A percentile compares a stretch with the other conserved stretches of the same genome.
Conservation (phyloP, 1,140 invertebrate species). For the Plutomurus gul region DNA sequence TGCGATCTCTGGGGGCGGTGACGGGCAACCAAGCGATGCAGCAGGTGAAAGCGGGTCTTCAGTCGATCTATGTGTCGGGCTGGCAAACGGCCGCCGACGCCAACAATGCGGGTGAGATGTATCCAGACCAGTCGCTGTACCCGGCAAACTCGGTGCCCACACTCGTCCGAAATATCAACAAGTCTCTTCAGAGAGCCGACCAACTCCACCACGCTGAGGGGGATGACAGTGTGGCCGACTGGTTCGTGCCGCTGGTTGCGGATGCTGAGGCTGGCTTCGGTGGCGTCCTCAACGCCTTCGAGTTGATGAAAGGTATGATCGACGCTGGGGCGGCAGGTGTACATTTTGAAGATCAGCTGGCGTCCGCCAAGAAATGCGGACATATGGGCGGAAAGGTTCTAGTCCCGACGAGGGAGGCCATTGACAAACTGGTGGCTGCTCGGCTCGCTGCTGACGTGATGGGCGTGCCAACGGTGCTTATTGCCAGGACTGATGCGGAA, state of each 20-base stretch:
- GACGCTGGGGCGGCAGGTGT: constrained; percentile 59
- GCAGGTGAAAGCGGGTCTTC: constrained; percentile 58
- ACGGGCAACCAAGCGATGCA: constrained; percentile 59
- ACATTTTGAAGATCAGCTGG: constrained; percentile 59
- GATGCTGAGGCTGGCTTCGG: constrained; percentile 60
- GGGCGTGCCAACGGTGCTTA: constrained; percentile 58
- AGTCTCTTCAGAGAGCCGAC: constrained; percentile 54
- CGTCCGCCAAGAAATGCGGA: constrained; percentile 59
- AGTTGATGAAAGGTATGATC: constrained; percentile 59
- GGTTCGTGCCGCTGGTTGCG: constrained; percentile 60
- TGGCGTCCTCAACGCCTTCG: constrained; percentile 58
- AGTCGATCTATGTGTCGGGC: constrained; percentile 59
- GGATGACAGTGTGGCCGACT: constrained; percentile 55
- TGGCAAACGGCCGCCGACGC: constrained; percentile 55
- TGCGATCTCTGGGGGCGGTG: constrained; percentile 57
- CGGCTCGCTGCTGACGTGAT: constrained; percentile 58
- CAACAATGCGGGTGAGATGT: constrained; percentile 57
- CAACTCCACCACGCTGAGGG: constrained; percentile 56
- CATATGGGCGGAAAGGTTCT: constrained; percentile 57
- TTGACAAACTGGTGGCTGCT: constrained; percentile 59
- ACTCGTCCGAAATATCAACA: constrained; percentile 57
- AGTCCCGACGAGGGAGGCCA: constrained; percentile 58
- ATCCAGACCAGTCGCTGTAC: constrained; percentile 59
- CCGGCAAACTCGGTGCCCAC: constrained; percentile 58
- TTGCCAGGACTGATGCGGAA: constrained; percentile 58